Evolutionary conservation across 2,113 vertebrate genomes (phyloP).

Genomic region (Lagopus leucura): DNA sequence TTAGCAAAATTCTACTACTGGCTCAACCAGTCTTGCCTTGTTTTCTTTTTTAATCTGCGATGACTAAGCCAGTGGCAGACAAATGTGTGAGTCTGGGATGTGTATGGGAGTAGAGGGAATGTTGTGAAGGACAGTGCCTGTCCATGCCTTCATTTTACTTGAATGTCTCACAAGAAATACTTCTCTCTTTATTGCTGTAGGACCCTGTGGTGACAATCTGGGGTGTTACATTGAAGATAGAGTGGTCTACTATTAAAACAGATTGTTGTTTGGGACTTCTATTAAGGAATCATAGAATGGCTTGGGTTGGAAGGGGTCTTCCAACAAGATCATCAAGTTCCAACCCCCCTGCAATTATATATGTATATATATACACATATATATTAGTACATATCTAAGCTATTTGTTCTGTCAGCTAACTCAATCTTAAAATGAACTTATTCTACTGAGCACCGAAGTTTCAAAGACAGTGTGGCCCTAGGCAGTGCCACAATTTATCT

Average conservation of each 20-base stretch:
- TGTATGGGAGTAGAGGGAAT: neutral
- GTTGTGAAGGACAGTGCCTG: neutral
- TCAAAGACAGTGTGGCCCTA: neutral
- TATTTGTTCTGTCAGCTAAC: neutral
- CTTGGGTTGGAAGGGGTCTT: too few relatives aligned
- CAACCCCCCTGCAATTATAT: neutral
- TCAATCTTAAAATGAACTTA: neutral
- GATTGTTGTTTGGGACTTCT: neutral
- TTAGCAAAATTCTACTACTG: neutral
- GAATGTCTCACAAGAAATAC: neutral
- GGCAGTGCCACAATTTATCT: neutral
- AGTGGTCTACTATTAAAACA: neutral
- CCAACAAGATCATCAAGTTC: too few relatives aligned
- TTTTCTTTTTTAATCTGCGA: neutral
- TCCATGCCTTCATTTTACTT: neutral
- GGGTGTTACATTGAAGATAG: neutral
- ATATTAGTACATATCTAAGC: rapidly evolving
- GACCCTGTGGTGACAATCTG: neutral
- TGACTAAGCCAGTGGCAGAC: neutral
- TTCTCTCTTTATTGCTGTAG: neutral
- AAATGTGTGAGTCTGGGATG: rapidly evolving
- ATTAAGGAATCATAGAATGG: neutral
- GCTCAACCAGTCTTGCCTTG: neutral
- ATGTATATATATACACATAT: too few relatives aligned
- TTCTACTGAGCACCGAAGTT: neutral